These are phyloP conservation scores for Pediacus dermestoides DNA, from an alignment of 2,888 invertebrate genomes.

Conservation along the genomic window DNA sequence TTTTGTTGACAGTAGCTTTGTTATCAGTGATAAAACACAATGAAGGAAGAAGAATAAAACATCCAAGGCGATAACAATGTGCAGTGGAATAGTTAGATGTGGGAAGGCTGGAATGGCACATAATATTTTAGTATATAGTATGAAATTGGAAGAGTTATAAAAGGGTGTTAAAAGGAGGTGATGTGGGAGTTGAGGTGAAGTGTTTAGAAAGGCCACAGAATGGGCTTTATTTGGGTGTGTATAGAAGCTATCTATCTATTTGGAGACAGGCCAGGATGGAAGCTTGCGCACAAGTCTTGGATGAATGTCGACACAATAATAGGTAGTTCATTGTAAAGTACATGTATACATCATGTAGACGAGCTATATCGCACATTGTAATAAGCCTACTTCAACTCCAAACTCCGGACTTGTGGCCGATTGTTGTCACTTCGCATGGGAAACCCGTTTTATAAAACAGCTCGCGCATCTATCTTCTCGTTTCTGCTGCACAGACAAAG, in stretches of 20 bases:
- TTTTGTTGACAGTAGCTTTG: too few species aligned
- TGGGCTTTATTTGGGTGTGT: slow-evolving; percentile 27
- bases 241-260: slow-evolving; percentile 31
- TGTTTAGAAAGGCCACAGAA: slow-evolving; percentile 25
- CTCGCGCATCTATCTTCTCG: slow-evolving; percentile 21
- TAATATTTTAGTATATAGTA: too few species aligned
- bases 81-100: too few species aligned
- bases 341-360: slow-evolving; percentile 32
- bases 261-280: slow-evolving; percentile 29
- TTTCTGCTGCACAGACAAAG: slow-evolving; percentile 19
- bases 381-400: slow-evolving; percentile 24
- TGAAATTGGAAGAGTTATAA: too few species aligned
- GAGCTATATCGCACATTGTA: slow-evolving; percentile 30
- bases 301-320: slow-evolving; percentile 29
- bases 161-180: slow-evolving; percentile 12
- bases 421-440: slow-evolving; percentile 20
- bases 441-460: slow-evolving; percentile 23
- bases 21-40: too few species aligned
- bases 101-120: too few species aligned
- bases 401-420: slow-evolving; percentile 22
- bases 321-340: slow-evolving; percentile 31
- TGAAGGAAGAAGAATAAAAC: too few species aligned
- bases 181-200: slow-evolving; percentile 18
- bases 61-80: too few species aligned
- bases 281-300: slow-evolving; percentile 24